Evolutionary conservation across 2,888 invertebrate species (phyloP), one percentile per base, ranked within the genome.

Genomic region (Cephalotes varians): DNA sequence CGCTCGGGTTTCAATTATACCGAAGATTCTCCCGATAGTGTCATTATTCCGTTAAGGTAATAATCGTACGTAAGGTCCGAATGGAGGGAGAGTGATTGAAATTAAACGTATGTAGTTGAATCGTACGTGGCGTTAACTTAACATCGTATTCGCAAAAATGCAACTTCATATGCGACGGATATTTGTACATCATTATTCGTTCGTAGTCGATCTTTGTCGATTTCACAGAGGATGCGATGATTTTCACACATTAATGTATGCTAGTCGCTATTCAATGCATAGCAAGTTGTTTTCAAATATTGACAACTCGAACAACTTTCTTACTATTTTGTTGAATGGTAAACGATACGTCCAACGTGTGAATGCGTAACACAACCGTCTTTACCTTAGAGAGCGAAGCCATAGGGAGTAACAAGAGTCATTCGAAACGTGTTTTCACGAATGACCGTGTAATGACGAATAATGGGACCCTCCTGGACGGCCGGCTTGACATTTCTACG

Each of bases 401-500:
- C 65, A 1, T 28, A 15, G 28, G 73, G 62, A 37, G 65, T 71
- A 37, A 69, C 77, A 79, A 73, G 81, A 80, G 81, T 86, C 89
- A 86, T 90, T 90, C 86, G 87, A 83, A 90, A 86, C 90, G 86
- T 91, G 91, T 93, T 92, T 93, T 92, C 92, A 93, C 91, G 93
- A 93, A 93, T 91, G 92, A 93, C 91, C 93, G 90, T 93, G 93
- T 94, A 93, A 93, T 93, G 93, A 93, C 92, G 93, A 94, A 94
- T 93, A 93, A 93, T 93, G 90, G 93, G 87, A 86, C 87, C 92
- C 91, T 91, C 91, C 92, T 83, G 91, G 85, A 87, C 85, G 81
- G 87, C 87, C 85, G 85, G 87, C 86, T 84, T 86, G 84, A 85
- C 81, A 77, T 85, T 84, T 83, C 85, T 86, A 79, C 87, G 82